Percentiles rank a stretch among this genome's conserved stretches.
Conservation (phyloP, 2,888 invertebrate species). For the Agrochola lota region DNA sequence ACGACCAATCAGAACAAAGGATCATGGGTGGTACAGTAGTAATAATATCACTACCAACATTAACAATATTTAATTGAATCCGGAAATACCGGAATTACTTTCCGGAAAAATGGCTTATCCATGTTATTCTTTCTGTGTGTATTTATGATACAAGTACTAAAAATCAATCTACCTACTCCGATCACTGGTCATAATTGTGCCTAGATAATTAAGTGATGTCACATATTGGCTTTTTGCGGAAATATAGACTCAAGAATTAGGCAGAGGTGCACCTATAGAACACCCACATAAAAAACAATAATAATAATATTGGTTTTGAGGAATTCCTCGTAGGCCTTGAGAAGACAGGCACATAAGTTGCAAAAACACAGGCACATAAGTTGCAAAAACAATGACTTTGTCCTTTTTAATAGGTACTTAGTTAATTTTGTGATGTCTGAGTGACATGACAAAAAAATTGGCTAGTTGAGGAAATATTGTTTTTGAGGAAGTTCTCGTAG, state of each 20-base stretch:
- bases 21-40: no score
- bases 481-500: no score
- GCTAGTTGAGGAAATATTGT: neutral
- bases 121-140: no score
- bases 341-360: neutral
- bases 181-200: neutral
- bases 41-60: no score
- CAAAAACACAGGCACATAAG: neutral
- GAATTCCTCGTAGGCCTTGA: neutral
- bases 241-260: neutral
- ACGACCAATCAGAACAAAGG: no score
- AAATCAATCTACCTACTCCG: no score
- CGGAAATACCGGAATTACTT: no score
- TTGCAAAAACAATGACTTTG: neutral
- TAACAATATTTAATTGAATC: no score
- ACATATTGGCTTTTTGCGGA: neutral
- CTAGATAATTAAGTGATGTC: neutral
- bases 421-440: neutral
- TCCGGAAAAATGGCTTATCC: no score
- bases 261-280: neutral
- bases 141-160: no score
- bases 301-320: neutral
- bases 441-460: no score
- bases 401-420: neutral
- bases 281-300: neutral